A percentile compares a stretch with the other conserved stretches of the same genome.
Conservation (phyloP, 1,140 invertebrate species). For the Bombus picipes region DNA sequence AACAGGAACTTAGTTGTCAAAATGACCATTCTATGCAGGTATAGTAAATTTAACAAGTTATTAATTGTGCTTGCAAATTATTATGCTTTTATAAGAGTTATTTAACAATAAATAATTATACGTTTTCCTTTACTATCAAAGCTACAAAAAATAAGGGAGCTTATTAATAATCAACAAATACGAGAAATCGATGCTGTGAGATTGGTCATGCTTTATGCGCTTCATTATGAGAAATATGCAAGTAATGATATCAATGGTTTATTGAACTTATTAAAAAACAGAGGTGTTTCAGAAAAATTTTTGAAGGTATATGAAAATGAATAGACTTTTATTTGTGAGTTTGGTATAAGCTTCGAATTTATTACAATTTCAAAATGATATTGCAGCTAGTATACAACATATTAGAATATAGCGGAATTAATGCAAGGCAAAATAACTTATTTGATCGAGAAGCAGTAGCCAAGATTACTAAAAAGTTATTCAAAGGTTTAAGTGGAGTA, state of each 20-base stretch:
- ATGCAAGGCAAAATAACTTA: conserved; percentile 90
- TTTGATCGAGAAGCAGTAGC: conserved; percentile 94
- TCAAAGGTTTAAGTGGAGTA: conserved; percentile 94
- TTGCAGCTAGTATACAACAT: conserved; percentile 87
- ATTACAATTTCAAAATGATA: not conserved
- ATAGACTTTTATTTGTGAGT: not conserved
- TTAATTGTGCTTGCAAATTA: not conserved
- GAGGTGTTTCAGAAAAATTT: conserved; percentile 85
- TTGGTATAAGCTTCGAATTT: not conserved
- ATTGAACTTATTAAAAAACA: conserved; percentile 88
- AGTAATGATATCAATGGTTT: conserved; percentile 92
- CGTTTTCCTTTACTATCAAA: conserved; percentile 63
- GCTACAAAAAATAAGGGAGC: conserved; percentile 87
- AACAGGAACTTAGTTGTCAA: conserved; percentile 97
- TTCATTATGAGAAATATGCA: conserved; percentile 95
- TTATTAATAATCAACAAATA: conserved; percentile 88
- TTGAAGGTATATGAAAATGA: conserved; percentile 76
- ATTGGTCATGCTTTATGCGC: conserved; percentile 95
- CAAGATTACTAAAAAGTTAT: conserved; percentile 95
- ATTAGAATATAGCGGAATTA: conserved; percentile 91
- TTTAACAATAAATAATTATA: not conserved
- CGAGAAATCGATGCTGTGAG: conserved; percentile 91
- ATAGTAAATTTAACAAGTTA: conserved; percentile 14
- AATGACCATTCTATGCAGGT: conserved; percentile 95
- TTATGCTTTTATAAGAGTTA: not conserved